phyloP scores from a whole-genome alignment of 2,113 vertebrate species.

The Menura novaehollandiae region DNA sequence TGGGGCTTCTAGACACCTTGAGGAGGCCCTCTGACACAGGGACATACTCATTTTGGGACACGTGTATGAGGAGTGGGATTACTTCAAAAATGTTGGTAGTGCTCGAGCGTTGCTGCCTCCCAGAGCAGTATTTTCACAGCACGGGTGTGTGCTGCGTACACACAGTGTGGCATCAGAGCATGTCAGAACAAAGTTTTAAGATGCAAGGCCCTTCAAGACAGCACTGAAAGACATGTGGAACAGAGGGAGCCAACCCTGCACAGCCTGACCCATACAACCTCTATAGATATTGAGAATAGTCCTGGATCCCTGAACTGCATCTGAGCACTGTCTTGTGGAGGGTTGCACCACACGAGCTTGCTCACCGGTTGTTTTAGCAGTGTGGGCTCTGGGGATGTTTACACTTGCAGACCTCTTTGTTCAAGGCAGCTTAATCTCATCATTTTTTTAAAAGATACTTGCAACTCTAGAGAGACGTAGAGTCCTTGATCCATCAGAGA shows the following conservation, averaged over 20 bases:
- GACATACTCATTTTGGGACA: fast-evolving
- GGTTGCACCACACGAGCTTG: not conserved
- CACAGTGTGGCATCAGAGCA: fast-evolving
- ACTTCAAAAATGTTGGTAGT: not conserved
- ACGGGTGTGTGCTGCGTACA: not conserved
- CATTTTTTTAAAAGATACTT: not conserved
- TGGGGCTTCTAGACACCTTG: not conserved
- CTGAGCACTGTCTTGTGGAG: not conserved
- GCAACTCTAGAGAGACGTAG: not conserved
- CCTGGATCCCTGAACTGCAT: not conserved
- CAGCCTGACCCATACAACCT: not conserved
- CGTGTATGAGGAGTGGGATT: not conserved
- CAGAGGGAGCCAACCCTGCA: not conserved
- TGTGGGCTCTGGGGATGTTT: not conserved
- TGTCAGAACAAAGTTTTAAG: not conserved
- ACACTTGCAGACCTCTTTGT: not conserved
- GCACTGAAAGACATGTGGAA: not conserved
- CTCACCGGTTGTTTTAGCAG: not conserved
- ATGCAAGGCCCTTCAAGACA: not conserved
- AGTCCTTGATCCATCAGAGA: not conserved
- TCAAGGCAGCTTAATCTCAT: not conserved
- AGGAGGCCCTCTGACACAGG: not conserved
- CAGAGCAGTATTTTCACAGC: not conserved
- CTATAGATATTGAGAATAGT: not conserved
- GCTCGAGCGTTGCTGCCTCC: not conserved